Evolutionary conservation across 2,797 vertebrate genomes (phyloP), one percentile per base, ranked within the genome.

Genomic region (Eupleurogrammus muticus): DNA sequence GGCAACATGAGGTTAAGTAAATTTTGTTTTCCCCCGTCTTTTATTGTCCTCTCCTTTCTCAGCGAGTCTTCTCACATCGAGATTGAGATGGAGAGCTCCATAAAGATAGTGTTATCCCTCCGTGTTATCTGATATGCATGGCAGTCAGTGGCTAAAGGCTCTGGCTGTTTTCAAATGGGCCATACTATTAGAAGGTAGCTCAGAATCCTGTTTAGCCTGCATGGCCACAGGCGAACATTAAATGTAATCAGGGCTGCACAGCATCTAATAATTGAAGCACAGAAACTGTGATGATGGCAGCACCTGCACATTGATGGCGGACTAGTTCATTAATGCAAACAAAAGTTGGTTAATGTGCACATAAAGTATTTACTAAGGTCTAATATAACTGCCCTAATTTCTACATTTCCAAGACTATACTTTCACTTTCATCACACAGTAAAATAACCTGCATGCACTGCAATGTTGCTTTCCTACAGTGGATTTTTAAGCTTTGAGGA

Each of bases 231-330:
- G 78, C 63, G 0, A 42, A 67, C 70, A 72, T 82, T 90, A 84
- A 74, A 83, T 50, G 48, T 61, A 75, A 83, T 85, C 77, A 77
- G 8, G 40, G 65, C 74, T 1, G 32, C 64, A 56, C 64, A 14
- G 75, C 80, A 56, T 68, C 75, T 70, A 76, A 80, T 86, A 55
- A 89, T 70, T 77, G 72, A 70, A 86, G 75, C 62, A 66, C n/a
- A 70, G 60, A 71, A 73, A 44, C 1, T 32, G 51, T 40, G 66
- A 76, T 53, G 78, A 60, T 61, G 70, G 70, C 71, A 58, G 66
- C 80, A 66, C 74, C 71, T 80, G 75, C 72, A 54, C 55, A 28
- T 28, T 38, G 50, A 47, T 17, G 61, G 47, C 1, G 32, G 12
- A 32, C 1, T 51, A 44, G 75, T 73, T 79, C 58, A 78, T 83